Evolutionary conservation across 2,113 vertebrate genomes (phyloP).

Genomic region (Propithecus coquereli): DNA sequence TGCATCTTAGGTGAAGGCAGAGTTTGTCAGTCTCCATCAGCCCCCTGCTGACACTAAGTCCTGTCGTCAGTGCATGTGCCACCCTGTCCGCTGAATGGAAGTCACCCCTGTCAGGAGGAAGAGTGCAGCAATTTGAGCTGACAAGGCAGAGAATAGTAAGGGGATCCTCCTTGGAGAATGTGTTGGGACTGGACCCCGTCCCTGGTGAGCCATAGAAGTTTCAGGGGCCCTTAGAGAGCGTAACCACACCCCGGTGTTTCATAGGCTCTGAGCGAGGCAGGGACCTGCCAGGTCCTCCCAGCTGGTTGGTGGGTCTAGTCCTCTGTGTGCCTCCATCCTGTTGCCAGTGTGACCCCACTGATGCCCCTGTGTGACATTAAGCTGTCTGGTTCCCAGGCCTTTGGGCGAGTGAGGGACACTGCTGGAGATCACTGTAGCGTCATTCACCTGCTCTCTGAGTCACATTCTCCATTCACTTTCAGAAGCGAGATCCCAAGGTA

Average conservation of each 20-base stretch:
- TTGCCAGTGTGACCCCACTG: background rate
- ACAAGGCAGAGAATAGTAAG: background rate
- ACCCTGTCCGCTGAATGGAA: background rate
- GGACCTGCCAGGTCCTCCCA: background rate
- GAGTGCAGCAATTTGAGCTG: background rate
- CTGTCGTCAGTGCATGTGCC: background rate
- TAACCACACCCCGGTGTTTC: background rate
- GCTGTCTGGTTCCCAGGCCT: accelerated
- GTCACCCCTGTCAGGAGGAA: background rate
- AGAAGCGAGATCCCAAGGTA: slow-evolving; percentile 74
- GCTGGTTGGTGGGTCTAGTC: background rate
- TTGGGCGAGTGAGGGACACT: background rate
- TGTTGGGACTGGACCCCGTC: too few species aligned
- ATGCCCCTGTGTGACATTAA: background rate
- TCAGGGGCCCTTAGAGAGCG: background rate
- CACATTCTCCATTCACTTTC: background rate
- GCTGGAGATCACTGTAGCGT: background rate
- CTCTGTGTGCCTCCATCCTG: background rate
- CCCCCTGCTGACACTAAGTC: background rate
- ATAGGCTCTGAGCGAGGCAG: background rate
- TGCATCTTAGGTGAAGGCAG: background rate
- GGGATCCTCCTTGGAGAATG: background rate
- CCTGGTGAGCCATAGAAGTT: background rate
- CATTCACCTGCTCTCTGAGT: background rate
- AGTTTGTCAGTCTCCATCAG: background rate